phyloP scores from a whole-genome alignment of 2,113 vertebrate genomes.

The Carlito syrichta region DNA sequence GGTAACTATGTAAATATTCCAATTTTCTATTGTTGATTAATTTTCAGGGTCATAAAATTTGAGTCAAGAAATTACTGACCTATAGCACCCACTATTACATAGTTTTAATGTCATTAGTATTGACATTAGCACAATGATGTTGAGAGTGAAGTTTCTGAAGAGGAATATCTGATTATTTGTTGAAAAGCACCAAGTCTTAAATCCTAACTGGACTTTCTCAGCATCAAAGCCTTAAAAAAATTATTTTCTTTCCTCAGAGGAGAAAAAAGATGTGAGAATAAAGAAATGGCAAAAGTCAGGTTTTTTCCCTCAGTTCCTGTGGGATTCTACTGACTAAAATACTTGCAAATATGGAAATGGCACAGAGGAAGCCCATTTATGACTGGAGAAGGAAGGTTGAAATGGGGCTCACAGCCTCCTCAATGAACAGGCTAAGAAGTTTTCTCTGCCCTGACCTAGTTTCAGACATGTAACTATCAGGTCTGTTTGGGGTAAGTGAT shows the following conservation, averaged over 20 bases:
- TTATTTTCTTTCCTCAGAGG: neutral
- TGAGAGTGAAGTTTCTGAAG: constrained; percentile 25
- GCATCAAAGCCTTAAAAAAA: neutral
- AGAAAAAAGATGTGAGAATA: constrained; percentile 28
- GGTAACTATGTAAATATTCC: neutral
- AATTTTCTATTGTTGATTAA: constrained; percentile 17
- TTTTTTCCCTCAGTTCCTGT: neutral
- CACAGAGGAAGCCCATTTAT: neutral
- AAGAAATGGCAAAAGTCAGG: neutral
- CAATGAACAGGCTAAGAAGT: neutral
- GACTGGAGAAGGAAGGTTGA: neutral
- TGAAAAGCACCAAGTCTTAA: constrained; percentile 14
- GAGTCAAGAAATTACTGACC: neutral
- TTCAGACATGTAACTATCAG: constrained; percentile 15
- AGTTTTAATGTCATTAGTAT: neutral
- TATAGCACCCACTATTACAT: neutral
- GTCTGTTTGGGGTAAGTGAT: neutral
- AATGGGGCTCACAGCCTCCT: neutral
- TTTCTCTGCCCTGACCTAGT: neutral
- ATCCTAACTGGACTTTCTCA: neutral
- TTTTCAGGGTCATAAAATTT: constrained; percentile 42
- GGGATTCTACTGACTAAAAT: constrained; percentile 7
- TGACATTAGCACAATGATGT: neutral
- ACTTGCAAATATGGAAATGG: constrained; percentile 37
- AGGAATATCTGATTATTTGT: neutral